A percentile compares a stretch with the other conserved stretches of the same genome.
These are phyloP conservation scores for Gisinianus flammeolus DNA, from an alignment of 2,888 invertebrate genomes.

Conservation along the genomic window DNA sequence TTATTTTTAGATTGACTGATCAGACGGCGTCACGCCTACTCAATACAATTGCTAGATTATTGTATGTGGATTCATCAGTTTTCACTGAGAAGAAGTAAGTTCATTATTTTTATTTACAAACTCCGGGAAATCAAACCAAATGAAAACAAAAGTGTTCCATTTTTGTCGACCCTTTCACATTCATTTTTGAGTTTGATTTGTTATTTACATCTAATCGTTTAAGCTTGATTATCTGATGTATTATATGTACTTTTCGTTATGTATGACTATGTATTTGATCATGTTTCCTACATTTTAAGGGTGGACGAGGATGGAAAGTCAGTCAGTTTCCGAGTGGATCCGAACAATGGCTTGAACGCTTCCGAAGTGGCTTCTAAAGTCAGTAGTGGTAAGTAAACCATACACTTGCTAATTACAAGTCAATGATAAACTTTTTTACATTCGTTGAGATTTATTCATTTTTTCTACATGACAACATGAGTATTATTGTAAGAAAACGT, in stretches of 20 bases:
- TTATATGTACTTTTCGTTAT: no score
- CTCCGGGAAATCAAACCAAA: not conserved
- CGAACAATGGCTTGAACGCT: not conserved
- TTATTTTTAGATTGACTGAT: constrained; percentile 4
- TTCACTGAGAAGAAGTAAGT: not conserved
- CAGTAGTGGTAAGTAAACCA: not conserved
- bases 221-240: not conserved
- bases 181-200: not conserved
- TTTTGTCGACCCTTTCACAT: not conserved
- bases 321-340: not conserved
- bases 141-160: no score
- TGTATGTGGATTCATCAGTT: not conserved
- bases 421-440: no score
- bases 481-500: no score
- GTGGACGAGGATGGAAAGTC: not conserved
- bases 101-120: not conserved
- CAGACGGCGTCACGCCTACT: not conserved
- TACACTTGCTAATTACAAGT: no score
- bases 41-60: constrained; percentile 38
- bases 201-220: not conserved
- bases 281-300: not conserved
- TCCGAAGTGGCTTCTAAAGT: not conserved
- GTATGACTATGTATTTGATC: no score
- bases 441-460: no score
- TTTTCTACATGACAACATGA: no score